These are phyloP conservation scores for Umimayanthus chanpuru DNA, from an alignment of 92 coral and sea anemone genomes.

Conservation along the genomic window DNA sequence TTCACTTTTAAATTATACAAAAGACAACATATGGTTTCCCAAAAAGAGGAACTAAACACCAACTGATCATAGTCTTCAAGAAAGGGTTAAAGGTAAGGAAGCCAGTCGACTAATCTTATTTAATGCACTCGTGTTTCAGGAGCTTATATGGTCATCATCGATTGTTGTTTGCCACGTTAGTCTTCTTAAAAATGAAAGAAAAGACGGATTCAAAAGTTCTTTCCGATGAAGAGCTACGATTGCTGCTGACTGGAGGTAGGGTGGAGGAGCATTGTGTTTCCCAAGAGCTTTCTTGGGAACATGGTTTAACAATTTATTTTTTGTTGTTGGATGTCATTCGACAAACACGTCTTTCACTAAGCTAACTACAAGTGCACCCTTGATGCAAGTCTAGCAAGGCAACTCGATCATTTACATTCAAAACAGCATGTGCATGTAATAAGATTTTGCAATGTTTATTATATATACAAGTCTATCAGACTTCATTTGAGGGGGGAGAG, in stretches of 20 bases:
- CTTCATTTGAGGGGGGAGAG: too few relatives aligned
- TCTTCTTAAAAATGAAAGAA: conserved; percentile 65
- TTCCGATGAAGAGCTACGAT: conserved; percentile 55
- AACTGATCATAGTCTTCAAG: not conserved
- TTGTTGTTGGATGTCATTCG: too few relatives aligned
- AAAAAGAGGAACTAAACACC: not conserved
- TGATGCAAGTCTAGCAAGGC: too few relatives aligned
- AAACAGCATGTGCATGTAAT: too few relatives aligned
- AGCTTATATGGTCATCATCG: conserved; percentile 88
- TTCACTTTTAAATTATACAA: not conserved
- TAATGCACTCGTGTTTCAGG: conserved; percentile 51
- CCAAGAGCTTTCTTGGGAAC: not conserved
- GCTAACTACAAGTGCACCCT: too few relatives aligned
- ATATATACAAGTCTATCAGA: too few relatives aligned
- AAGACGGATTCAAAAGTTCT: conserved; percentile 53
- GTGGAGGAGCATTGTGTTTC: not conserved
- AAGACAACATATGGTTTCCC: not conserved
- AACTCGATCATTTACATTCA: too few relatives aligned
- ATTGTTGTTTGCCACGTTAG: conserved; percentile 81
- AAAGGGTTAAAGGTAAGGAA: not conserved
- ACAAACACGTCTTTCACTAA: too few relatives aligned
- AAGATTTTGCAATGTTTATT: too few relatives aligned
- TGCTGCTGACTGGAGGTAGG: conserved; percentile 72
- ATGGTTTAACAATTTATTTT: not conserved
- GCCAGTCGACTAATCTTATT: not conserved